Base-by-base conservation (phyloP, 2,113 vertebrate genomes). In the Phasianus colchicus region DNA sequence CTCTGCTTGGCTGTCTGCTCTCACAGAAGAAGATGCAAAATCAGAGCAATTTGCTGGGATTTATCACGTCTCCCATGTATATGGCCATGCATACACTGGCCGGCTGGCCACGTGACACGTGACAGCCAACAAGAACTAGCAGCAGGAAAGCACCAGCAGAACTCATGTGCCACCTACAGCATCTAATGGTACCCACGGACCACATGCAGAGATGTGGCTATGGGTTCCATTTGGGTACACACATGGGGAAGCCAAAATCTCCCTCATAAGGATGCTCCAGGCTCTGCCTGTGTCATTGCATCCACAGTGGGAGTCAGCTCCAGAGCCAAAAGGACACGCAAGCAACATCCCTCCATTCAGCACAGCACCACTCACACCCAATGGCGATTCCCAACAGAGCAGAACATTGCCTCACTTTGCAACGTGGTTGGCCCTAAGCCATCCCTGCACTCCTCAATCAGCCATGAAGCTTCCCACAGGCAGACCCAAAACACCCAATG, bases 1-100 rank as follows among this genome's bases (percentile, higher is more conserved):
- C 27, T 54, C 85, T 74, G 87, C 95, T 96, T 88, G 45, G 60
- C 1, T 0, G 77, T 86, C 83, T 95, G 93, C 91, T 74, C 92
- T 89, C 84, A 42, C 89, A 83, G 63, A 88, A 67, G 89, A 73
- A 20, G 78, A 88, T 32, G 30, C 17, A 78, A 72, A 47, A 29
- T 55, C 1, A 1, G 72, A 91, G 94, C 85, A 89, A 86, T 90
- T 89, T 60, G 22, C 32, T 2, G 7, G 89, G 82, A 87, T 95
- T 93, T 86, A 74, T 74, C 19, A 42, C 67, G 58, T 29, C 52
- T 54, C 52, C 52, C 52, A 29, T 15, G 9, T 54, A 16, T 54
- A 54, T 30, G 52, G 52, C 27, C 52, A 54, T 30, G 52, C 52
- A 54, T 30, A 54, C 52, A 30, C 10, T 29, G 27, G 52, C 52